Conservation (phyloP, 2,797 vertebrate genomes). For the Sebastes nivosus region DNA sequence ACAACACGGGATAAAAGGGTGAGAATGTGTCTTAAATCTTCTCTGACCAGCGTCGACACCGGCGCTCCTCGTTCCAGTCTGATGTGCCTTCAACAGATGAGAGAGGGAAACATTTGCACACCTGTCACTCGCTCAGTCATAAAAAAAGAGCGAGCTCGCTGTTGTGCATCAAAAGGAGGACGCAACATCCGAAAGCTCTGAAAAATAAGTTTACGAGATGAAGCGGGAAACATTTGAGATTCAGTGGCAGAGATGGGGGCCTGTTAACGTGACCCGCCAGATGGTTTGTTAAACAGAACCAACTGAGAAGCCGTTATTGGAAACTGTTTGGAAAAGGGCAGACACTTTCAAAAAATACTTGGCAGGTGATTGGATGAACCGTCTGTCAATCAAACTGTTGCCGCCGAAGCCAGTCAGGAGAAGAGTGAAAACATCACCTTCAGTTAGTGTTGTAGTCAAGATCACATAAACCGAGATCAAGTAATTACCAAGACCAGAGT, state of each 20-base stretch:
- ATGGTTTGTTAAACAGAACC: neutral
- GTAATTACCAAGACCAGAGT: no score
- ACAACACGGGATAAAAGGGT: constrained; percentile 52
- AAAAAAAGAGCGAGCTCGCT: constrained; percentile 37
- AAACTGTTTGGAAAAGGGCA: neutral
- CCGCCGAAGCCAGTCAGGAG: no score
- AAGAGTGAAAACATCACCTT: no score
- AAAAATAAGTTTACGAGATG: constrained; percentile 43
- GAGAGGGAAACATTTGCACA: constrained; percentile 58
- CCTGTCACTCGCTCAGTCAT: constrained; percentile 49
- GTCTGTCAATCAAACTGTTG: neutral
- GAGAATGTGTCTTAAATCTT: constrained; percentile 36
- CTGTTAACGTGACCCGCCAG: neutral
- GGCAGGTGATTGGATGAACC: neutral
- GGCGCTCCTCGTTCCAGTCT: constrained; percentile 2
- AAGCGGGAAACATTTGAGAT: constrained; percentile 28
- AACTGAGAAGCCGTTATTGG: neutral
- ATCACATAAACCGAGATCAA: no score
- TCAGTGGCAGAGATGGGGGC: neutral
- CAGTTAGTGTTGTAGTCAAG: no score
- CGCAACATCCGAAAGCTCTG: constrained; percentile 12
- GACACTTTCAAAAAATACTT: neutral
- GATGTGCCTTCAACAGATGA: constrained; percentile 29
- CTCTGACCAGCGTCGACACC: constrained; percentile 46
- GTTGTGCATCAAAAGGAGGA: constrained; percentile 55